Evolutionary conservation across 1,140 invertebrate genomes (phyloP).

Genomic region (Anastrepha ludens): DNA sequence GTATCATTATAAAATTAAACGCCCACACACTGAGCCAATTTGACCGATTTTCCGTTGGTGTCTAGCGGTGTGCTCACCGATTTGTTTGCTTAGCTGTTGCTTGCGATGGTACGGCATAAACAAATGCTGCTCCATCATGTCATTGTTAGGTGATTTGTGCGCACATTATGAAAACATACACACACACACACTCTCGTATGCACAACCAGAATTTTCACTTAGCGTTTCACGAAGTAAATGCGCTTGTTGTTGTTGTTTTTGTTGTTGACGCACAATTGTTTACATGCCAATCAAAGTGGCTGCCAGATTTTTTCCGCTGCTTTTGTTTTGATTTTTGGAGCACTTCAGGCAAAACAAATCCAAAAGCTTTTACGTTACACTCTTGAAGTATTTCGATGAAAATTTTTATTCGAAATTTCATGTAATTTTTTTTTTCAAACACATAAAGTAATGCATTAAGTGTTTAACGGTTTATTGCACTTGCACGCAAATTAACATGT

Average conservation of each 20-base stretch:
- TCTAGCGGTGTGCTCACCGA: background rate
- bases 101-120: background rate
- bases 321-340: background rate
- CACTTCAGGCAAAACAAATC: background rate
- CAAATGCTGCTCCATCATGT: conserved; percentile 13
- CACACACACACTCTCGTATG: background rate
- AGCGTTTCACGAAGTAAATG: background rate
- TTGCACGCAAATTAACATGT: background rate
- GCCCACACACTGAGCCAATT: background rate
- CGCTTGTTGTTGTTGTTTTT: background rate
- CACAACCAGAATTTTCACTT: background rate
- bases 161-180: background rate
- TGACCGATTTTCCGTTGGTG: background rate
- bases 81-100: conserved; percentile 17
- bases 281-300: conserved; percentile 8
- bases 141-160: conserved; percentile 3
- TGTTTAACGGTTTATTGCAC: conserved; percentile 1
- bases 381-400: background rate
- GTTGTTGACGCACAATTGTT: background rate
- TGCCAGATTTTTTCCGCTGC: background rate
- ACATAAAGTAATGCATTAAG: conserved; percentile 27
- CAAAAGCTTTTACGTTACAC: background rate
- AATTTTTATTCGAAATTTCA: background rate
- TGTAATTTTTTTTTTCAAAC: background rate
- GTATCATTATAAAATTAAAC: background rate